Evolutionary conservation across 2,797 vertebrate genomes (phyloP), one percentile per base, ranked within the genome.

Genomic region (Microcaecilia unicolor): DNA sequence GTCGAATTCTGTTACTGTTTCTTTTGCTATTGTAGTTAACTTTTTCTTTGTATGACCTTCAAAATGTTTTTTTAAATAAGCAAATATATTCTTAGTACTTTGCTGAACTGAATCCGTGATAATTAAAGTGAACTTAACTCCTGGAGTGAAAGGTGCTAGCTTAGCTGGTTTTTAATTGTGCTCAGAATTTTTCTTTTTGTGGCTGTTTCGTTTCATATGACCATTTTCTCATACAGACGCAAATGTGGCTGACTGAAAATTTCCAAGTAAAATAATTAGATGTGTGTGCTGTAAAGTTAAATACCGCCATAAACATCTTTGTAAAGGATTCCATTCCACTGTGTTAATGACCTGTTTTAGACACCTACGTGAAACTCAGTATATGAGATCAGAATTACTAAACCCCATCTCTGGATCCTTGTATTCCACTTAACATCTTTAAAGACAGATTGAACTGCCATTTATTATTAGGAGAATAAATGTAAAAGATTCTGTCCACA

Each of bases 161-260:
- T 69, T 72, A 86, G 81, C 82, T 79, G 71, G 67, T 83, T 83
- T 82, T 79, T 80, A 75, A 74, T 81, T 82, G 74, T 76, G 79
- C 75, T 70, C 81, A 82, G 80, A 84, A 79, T 70, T 63, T 80
- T 82, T 70, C 65, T 74, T 69, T 74, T 80, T 72, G 45, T 80
- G 69, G 76, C 80, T 81, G 56, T 55, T 80, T 83, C 78, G 68
- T 80, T 69, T 76, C 58, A 6, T 77, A 68, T 77, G 78, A 76
- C 73, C 70, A 49, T 71, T 76, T 59, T 83, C 80, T 78, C 55
- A 75, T 71, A 81, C 74, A 74, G 72, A 77, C 73, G 76, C 57
- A 76, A 72, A 66, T 78, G 52, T 76, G 67, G 67, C 70, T n/a
- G n/a, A n/a, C n/a, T n/a, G n/a, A 77, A 58, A 64, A 66, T 58